Percentiles rank a stretch among this genome's conserved stretches.
Conservation (phyloP, 2,888 invertebrate species). For the Ichneumoninae sp. region DNA sequence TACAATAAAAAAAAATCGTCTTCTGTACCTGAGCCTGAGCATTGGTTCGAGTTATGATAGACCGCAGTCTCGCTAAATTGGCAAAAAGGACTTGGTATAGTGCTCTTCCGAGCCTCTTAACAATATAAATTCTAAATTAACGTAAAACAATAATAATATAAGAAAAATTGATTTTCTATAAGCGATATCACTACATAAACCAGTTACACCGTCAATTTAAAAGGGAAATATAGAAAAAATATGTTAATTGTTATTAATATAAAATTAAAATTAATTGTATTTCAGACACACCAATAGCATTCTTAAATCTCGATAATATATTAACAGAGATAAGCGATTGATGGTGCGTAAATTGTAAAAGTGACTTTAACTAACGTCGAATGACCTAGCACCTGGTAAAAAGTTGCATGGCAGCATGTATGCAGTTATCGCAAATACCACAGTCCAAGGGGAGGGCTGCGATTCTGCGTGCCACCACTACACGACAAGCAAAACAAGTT, state of each 20-base stretch:
- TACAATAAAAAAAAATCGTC: too few species aligned
- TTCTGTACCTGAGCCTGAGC: too few species aligned
- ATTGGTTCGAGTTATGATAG: too few species aligned
- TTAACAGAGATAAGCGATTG: constrained; percentile 3
- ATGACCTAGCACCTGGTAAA: constrained; percentile 57
- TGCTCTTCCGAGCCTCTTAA: too few species aligned
- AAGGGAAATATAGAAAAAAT: background rate
- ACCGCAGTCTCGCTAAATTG: too few species aligned
- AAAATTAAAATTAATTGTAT: constrained; percentile 13
- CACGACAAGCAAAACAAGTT: constrained; percentile 70
- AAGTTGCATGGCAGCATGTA: constrained; percentile 51
- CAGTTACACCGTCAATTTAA: too few species aligned
- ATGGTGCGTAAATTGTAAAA: constrained; percentile 20
- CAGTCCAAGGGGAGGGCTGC: constrained; percentile 4
- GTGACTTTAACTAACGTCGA: constrained; percentile 56
- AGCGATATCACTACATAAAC: too few species aligned
- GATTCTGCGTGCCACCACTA: constrained; percentile 32
- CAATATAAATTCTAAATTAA: too few species aligned
- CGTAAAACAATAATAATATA: too few species aligned
- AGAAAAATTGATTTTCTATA: too few species aligned
- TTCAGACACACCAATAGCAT: constrained; percentile 8
- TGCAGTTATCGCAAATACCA: constrained; percentile 54
- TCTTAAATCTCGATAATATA: constrained; percentile 23
- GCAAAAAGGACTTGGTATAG: too few species aligned
- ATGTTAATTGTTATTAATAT: background rate